A percentile compares a stretch with the other conserved stretches of the same genome.
These are phyloP conservation scores for Micromesistius poutassou DNA, from an alignment of 2,797 vertebrate genomes.

Conservation along the genomic window DNA sequence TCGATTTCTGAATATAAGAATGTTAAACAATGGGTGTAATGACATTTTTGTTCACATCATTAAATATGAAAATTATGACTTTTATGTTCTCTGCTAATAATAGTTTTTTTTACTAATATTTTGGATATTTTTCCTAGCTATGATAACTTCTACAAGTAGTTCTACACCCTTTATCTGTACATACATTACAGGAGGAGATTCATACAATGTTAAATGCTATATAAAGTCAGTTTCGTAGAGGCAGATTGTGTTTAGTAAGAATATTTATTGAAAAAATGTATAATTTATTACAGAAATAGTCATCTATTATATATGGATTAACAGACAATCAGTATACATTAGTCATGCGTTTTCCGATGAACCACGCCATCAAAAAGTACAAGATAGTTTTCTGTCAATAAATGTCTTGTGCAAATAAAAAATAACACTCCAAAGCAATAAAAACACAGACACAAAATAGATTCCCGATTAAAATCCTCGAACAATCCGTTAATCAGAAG, in stretches of 20 bases:
- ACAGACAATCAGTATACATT: slow-evolving; percentile 78
- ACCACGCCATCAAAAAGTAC: slow-evolving; percentile 75
- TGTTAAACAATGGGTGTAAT: too few relatives aligned
- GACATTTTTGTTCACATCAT: too few relatives aligned
- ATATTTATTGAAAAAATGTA: slow-evolving; percentile 92
- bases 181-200: background rate
- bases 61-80: too few relatives aligned
- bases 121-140: background rate
- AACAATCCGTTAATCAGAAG: slow-evolving; percentile 77
- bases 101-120: background rate
- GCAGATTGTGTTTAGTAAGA: slow-evolving; percentile 68
- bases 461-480: slow-evolving; percentile 65
- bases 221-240: background rate
- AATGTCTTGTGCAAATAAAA: slow-evolving; percentile 75
- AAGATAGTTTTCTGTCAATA: slow-evolving; percentile 61
- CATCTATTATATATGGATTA: slow-evolving; percentile 74
- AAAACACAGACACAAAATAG: slow-evolving; percentile 81
- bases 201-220: background rate
- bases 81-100: background rate
- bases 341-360: slow-evolving; percentile 78
- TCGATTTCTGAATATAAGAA: too few relatives aligned
- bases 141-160: background rate
- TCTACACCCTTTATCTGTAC: background rate
- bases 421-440: slow-evolving; percentile 81
- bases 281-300: slow-evolving; percentile 86